phyloP scores from a whole-genome alignment of 1,140 invertebrate genomes.

The Acromyrmex heyeri region DNA sequence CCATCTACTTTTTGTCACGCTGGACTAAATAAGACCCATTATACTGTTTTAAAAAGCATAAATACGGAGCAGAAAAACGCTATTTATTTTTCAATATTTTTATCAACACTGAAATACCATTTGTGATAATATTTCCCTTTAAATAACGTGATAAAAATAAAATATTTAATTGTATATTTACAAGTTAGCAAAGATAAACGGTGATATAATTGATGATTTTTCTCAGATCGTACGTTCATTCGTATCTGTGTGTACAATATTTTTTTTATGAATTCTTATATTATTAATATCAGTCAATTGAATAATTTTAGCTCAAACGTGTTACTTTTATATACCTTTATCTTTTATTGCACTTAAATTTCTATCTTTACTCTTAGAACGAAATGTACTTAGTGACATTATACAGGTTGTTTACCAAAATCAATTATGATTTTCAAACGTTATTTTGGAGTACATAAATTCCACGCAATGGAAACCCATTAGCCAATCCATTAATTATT shows the following conservation, averaged over 20 bases:
- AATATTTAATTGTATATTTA: background rate
- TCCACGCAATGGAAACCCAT: constrained; percentile 27
- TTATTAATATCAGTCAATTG: background rate
- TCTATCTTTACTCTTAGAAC: background rate
- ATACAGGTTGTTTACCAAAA: background rate
- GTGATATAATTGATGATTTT: background rate
- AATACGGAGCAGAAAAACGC: background rate
- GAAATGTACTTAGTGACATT: background rate
- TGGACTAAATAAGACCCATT: constrained; percentile 2
- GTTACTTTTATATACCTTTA: background rate
- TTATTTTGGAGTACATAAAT: constrained; percentile 29
- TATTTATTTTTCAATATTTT: background rate
- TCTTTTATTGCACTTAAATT: background rate
- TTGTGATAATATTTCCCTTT: background rate
- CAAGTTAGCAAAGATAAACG: background rate
- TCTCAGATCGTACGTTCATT: background rate
- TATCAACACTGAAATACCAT: background rate
- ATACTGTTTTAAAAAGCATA: background rate
- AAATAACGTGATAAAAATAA: background rate
- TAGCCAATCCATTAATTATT: constrained; percentile 60
- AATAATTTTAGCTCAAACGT: background rate
- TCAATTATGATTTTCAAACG: constrained; percentile 43
- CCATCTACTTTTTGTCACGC: constrained; percentile 19
- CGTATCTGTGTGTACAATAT: background rate
- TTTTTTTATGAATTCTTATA: background rate